Conservation (phyloP, 2,888 invertebrate genomes). For the Punctoribates punctum region DNA sequence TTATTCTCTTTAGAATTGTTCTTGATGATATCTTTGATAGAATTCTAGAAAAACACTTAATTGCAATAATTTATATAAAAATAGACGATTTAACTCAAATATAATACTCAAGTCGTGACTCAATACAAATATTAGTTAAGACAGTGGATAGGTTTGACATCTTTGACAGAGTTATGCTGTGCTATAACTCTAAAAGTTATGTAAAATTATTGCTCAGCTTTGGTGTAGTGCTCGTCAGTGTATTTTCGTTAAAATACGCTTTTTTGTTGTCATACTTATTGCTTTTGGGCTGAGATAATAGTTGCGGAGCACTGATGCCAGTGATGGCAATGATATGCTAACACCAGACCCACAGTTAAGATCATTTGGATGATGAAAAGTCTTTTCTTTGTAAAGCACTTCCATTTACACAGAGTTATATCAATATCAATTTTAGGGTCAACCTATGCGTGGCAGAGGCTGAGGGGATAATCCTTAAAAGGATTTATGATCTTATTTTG, state of each 20-base stretch:
- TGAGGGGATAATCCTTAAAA: constrained; percentile 30
- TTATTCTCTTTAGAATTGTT: not conserved
- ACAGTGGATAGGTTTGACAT: not conserved
- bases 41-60: not conserved
- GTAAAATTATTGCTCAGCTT: constrained; percentile 26
- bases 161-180: not conserved
- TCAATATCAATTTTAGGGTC: constrained; percentile 33
- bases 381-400: constrained; percentile 10
- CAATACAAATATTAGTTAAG: constrained; percentile 17
- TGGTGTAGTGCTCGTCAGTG: not conserved
- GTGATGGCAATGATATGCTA: constrained; percentile 2
- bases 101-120: constrained; percentile 1
- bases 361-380: constrained; percentile 24
- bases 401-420: constrained; percentile 19
- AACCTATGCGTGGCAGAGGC: not conserved
- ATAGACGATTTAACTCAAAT: not conserved
- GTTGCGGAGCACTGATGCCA: not conserved
- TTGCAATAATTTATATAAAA: not conserved
- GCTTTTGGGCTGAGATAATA: not conserved
- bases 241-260: not conserved
- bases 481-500: constrained; percentile 27
- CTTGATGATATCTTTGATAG: not conserved
- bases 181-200: constrained; percentile 10
- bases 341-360: not conserved
- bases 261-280: not conserved